A percentile compares a stretch with the other conserved stretches of the same genome.
phyloP scores from a whole-genome alignment of 2,797 vertebrate species.

The Sebastes kiyomatsui region DNA sequence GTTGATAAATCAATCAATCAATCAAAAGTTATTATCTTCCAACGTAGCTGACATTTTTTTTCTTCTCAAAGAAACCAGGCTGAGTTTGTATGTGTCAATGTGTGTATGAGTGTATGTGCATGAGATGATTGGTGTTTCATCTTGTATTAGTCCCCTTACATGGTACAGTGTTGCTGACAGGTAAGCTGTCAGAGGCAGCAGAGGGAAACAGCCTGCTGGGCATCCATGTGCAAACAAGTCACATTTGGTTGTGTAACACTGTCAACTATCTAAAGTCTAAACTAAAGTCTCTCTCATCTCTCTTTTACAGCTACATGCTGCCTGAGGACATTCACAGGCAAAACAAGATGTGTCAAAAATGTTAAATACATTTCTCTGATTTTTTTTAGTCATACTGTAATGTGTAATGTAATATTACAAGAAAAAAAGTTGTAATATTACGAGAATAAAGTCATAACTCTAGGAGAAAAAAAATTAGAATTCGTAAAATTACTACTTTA shows the following conservation, averaged over 20 bases:
- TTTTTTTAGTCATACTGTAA: not conserved
- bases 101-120: not conserved
- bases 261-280: slow-evolving; percentile 32
- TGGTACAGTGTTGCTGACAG: slow-evolving; percentile 44
- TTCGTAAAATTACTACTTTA: no score
- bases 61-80: not conserved
- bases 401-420: no score
- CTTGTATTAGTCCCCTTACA: slow-evolving; percentile 15
- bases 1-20: not conserved
- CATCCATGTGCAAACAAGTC: slow-evolving; percentile 50
- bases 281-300: slow-evolving; percentile 1
- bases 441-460: no score
- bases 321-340: not conserved
- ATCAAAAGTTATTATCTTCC: not conserved
- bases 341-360: not conserved
- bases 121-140: slow-evolving; percentile 17
- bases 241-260: slow-evolving; percentile 49
- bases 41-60: not conserved
- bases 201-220: slow-evolving; percentile 44
- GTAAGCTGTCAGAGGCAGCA: slow-evolving; percentile 37
- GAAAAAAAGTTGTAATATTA: no score
- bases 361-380: not conserved
- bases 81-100: not conserved
- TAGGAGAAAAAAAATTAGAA: no score
- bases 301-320: not conserved